A percentile compares a stretch with the other conserved stretches of the same genome.
phyloP scores from a whole-genome alignment of 2,888 invertebrate species.

The Heliconius charithonia region DNA sequence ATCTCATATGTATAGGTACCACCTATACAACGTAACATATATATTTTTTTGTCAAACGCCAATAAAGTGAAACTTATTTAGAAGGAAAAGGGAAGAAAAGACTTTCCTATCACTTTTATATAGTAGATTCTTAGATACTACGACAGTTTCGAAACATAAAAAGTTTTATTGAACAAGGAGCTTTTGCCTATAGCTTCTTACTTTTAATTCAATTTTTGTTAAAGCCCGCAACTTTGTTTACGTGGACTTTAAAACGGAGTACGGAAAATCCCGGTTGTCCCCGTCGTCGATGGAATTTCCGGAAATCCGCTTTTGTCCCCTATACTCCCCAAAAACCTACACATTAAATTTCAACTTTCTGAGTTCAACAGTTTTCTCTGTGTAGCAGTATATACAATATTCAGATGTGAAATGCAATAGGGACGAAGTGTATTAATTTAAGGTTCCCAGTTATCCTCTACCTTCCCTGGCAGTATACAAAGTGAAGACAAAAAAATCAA shows the following conservation, averaged over 20 bases:
- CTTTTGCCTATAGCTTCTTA: slow-evolving; percentile 13
- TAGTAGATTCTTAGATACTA: not conserved
- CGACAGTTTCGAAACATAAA: slow-evolving; percentile 13
- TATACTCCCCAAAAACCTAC: too few species aligned
- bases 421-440: not conserved
- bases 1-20: too few species aligned
- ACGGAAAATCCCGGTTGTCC: too few species aligned
- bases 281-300: too few species aligned
- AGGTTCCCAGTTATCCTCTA: not conserved
- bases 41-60: not conserved
- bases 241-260: too few species aligned
- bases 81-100: not conserved
- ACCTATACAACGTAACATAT: too few species aligned
- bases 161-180: slow-evolving; percentile 17
- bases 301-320: too few species aligned
- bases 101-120: not conserved
- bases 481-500: not conserved
- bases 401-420: too few species aligned
- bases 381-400: too few species aligned
- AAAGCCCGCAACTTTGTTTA: not conserved
- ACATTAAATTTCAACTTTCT: too few species aligned
- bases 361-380: too few species aligned
- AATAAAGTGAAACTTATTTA: not conserved
- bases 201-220: not conserved
- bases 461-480: not conserved